phyloP scores from a whole-genome alignment of 2,113 vertebrate species.

The Peromyscus polionotus region DNA sequence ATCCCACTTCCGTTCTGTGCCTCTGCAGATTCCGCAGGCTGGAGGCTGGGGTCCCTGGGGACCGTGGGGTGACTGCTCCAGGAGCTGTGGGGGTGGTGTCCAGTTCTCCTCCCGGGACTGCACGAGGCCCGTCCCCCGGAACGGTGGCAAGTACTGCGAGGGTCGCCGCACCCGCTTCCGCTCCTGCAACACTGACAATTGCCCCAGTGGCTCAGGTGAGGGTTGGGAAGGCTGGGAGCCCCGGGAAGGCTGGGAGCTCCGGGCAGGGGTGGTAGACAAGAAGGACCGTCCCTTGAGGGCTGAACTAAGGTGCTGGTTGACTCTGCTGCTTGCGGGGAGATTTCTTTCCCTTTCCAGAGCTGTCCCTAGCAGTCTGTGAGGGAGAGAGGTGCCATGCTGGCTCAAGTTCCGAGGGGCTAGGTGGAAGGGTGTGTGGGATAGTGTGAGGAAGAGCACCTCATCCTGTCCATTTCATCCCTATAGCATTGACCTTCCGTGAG shows the following conservation, averaged over 20 bases:
- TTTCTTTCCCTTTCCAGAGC: background rate
- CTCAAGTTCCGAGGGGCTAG: background rate
- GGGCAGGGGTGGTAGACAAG: rapidly evolving
- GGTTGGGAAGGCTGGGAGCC: rapidly evolving
- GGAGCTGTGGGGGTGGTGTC: slow-evolving; percentile 86
- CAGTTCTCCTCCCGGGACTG: slow-evolving; percentile 86
- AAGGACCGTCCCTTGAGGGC: too few relatives aligned
- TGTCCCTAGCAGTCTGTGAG: background rate
- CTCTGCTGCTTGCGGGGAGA: background rate
- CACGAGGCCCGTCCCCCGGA: slow-evolving; percentile 77
- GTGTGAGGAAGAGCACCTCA: background rate
- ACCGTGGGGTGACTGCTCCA: slow-evolving; percentile 84
- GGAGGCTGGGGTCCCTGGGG: slow-evolving; percentile 88
- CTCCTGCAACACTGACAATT: slow-evolving; percentile 85
- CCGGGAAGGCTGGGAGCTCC: too few relatives aligned
- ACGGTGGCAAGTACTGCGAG: slow-evolving; percentile 87
- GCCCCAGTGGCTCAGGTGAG: slow-evolving; percentile 83
- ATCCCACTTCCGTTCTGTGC: background rate
- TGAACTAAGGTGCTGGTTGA: background rate
- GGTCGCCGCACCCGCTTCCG: slow-evolving; percentile 85
- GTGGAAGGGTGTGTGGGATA: background rate
- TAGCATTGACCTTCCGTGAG: slow-evolving; percentile 86
- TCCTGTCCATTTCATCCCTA: background rate
- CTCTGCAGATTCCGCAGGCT: slow-evolving; percentile 81
- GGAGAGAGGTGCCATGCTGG: background rate